Base-by-base conservation (phyloP, 2,113 vertebrate species). In the Morone saxatilis region DNA sequence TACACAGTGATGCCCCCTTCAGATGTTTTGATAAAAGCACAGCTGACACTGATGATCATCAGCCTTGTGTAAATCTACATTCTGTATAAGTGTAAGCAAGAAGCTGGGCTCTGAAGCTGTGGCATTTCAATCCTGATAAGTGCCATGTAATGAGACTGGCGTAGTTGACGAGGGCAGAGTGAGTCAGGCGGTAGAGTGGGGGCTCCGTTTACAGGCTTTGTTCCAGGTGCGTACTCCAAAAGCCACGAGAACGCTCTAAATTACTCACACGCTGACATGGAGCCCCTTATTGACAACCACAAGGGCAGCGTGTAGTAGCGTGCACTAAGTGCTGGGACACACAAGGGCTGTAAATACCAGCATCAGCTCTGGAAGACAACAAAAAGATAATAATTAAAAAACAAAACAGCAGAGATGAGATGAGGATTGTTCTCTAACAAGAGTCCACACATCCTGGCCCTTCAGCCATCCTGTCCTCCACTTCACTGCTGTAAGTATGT, bases 191-290 rank as follows among this genome's bases (percentile, higher is more conserved):
- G 36, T 25, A 56, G 74, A 92, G 86, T 78, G 85, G 69, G 79
- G 85, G 90, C 81, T 89, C 78, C 22, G 2, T 86, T 92, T 90
- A 80, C 90, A 83, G 81, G 78, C 81, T 85, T 88, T 82, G 78
- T 89, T 88, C 65, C 74, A 80, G 86, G 79, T 88, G 72, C 31
- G 6, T 62, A 84, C 89, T 94, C 71, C 16, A 88, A 89, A 81
- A 80, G 65, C 79, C 77, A 50, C 47, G 48, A 53, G 53, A 72
- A 63, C 22, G 60, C 85, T 87, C 62, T 45, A 60, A 80, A 89
- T 89, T 68, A 88, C 89, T 89, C 86, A 70, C 62, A 40, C 17
- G 17, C 45, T 78, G 89, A 89, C 74, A 88, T 4, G 10, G 81
- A 88, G 80, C 83, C 86, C 74, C 76, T 80, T 38, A 71, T 47